Conservation (phyloP, 2,797 vertebrate genomes). For the Trachops cirrhosus region DNA sequence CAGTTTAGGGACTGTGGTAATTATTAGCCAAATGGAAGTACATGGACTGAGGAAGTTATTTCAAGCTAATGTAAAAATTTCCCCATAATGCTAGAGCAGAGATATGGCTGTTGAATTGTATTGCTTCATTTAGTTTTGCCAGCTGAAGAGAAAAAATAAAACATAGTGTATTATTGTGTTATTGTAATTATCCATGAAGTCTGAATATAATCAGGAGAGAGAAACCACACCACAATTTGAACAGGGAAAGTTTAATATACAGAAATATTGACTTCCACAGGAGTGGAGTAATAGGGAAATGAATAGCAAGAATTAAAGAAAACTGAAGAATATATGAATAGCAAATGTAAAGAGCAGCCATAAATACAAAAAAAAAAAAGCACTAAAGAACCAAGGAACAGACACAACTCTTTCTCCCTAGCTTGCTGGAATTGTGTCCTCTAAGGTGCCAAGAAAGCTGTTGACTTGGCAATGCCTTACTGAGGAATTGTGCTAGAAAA, state of each 20-base stretch:
- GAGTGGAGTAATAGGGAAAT: not conserved
- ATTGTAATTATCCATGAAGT: not conserved
- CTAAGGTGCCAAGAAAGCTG: not conserved
- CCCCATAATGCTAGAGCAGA: not conserved
- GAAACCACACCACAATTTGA: not conserved
- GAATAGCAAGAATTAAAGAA: not conserved
- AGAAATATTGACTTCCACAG: not conserved
- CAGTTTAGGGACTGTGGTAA: not conserved
- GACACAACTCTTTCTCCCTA: fast-evolving
- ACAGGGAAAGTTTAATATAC: not conserved
- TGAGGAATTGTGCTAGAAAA: not conserved
- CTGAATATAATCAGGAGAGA: not conserved
- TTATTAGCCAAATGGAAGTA: not conserved
- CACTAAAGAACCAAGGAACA: not conserved
- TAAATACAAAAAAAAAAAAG: not conserved
- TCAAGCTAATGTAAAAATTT: not conserved
- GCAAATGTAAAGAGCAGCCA: not conserved
- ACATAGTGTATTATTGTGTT: not conserved
- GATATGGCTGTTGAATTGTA: not conserved
- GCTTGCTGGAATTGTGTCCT: not conserved
- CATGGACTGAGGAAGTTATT: not conserved
- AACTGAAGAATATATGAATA: not conserved
- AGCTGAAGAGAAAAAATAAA: not conserved
- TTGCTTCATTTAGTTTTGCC: not conserved
- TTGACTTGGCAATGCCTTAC: not conserved